Conservation (phyloP, 2,888 invertebrate genomes). For the Bedellia somnulentella region DNA sequence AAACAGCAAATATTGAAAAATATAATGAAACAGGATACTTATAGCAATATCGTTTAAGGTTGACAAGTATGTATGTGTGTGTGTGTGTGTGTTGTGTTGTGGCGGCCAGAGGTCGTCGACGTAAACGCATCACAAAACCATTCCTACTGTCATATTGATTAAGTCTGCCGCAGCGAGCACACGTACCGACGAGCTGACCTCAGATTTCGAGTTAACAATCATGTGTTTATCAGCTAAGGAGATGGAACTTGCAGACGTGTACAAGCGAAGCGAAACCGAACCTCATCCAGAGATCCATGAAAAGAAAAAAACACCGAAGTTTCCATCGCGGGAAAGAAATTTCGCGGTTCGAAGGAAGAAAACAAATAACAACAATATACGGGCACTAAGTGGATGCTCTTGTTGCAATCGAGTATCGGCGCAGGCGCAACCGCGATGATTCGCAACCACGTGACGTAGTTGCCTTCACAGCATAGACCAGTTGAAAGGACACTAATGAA, state of each 20-base stretch:
- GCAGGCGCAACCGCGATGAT: slow-evolving; percentile 1
- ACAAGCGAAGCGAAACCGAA: slow-evolving; percentile 27
- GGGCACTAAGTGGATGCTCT: slow-evolving; percentile 32
- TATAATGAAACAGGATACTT: no score
- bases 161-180: slow-evolving; percentile 2
- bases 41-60: background rate
- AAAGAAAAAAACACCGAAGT: slow-evolving; percentile 60
- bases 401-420: slow-evolving; percentile 33
- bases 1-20: no score
- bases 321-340: slow-evolving; percentile 69
- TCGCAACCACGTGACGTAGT: no score
- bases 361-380: slow-evolving; percentile 34
- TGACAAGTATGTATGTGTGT: background rate
- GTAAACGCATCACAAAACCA: slow-evolving; percentile 21
- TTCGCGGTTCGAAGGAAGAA: slow-evolving; percentile 66
- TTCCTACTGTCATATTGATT: slow-evolving; percentile 5
- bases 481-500: no score
- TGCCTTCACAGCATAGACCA: no score
- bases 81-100: slow-evolving; percentile 3
- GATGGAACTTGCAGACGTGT: slow-evolving; percentile 42
- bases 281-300: slow-evolving; percentile 22
- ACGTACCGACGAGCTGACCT: slow-evolving; percentile 1
- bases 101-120: slow-evolving; percentile 19
- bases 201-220: slow-evolving; percentile 4
- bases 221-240: slow-evolving; percentile 49